Percentiles rank a stretch among this genome's conserved stretches.
Evolutionary conservation across 2,888 invertebrate genomes (phyloP).

Genomic region (Andrena haemorrhoa): DNA sequence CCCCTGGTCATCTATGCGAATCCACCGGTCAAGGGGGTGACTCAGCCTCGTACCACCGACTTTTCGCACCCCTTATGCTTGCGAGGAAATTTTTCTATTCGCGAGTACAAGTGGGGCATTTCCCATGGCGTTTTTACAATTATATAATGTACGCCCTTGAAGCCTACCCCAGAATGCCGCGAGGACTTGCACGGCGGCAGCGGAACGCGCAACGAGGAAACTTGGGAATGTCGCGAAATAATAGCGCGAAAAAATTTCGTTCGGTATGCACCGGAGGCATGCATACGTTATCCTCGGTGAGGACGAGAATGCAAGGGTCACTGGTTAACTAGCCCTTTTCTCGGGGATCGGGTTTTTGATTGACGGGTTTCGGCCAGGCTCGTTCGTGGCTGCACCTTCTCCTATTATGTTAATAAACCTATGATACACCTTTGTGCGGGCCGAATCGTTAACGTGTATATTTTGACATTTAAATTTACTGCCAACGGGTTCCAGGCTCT

Average conservation of each 20-base stretch:
- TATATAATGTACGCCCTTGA: too few relatives aligned
- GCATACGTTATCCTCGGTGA: conserved; percentile 52
- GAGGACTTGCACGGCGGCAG: too few relatives aligned
- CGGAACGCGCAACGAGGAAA: conserved; percentile 30
- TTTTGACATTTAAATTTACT: conserved; percentile 83
- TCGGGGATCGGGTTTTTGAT: conserved; percentile 81
- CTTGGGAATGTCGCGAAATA: conserved; percentile 20
- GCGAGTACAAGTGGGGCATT: too few relatives aligned
- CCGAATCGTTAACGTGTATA: conserved; percentile 76
- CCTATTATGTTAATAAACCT: conserved; percentile 83
- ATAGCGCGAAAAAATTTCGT: conserved; percentile 21
- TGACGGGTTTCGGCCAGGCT: conserved; percentile 77
- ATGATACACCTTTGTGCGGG: conserved; percentile 79
- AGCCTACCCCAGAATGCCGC: too few relatives aligned
- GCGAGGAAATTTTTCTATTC: not conserved
- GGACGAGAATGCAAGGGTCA: conserved; percentile 55
- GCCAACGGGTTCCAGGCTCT: conserved; percentile 53
- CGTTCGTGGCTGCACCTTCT: conserved; percentile 70
- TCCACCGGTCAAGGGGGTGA: conserved; percentile 69
- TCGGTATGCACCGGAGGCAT: conserved; percentile 41
- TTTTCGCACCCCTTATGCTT: conserved; percentile 49
- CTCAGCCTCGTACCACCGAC: conserved; percentile 29
- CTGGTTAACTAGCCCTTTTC: conserved; percentile 80
- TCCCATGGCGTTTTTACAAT: too few relatives aligned
- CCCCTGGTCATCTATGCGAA: conserved; percentile 71